A percentile compares a stretch with the other conserved stretches of the same genome.
These are phyloP conservation scores for Parasteatoda lunata DNA, from an alignment of 2,888 invertebrate species.

Conservation along the genomic window DNA sequence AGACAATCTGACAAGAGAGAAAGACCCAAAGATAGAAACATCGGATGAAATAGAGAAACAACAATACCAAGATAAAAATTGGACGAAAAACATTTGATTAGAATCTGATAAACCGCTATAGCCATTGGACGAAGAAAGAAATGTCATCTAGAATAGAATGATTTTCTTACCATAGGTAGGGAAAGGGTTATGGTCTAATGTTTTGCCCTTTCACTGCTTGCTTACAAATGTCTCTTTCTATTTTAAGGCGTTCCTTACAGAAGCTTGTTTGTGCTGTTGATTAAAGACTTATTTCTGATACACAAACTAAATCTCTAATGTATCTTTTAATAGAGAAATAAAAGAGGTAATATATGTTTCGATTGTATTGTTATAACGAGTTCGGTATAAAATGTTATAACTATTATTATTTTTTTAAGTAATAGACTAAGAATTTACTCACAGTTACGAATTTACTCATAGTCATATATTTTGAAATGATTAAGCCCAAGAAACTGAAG, in stretches of 20 bases:
- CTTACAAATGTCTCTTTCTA: constrained; percentile 32
- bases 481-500: no score
- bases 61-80: no score
- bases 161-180: constrained; percentile 42
- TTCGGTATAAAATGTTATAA: no score
- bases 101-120: constrained; percentile 56
- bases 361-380: neutral
- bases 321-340: constrained; percentile 43
- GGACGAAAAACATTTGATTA: constrained; percentile 46
- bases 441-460: no score
- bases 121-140: constrained; percentile 34
- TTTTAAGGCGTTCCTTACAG: constrained; percentile 9
- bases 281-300: constrained; percentile 40
- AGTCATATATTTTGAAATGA: no score
- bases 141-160: constrained; percentile 42
- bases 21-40: constrained; percentile 20
- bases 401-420: no score
- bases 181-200: constrained; percentile 17
- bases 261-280: constrained; percentile 15
- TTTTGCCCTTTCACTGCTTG: constrained; percentile 29
- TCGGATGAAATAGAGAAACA: neutral
- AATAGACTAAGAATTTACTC: no score
- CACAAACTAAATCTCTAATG: constrained; percentile 13
- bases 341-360: neutral
- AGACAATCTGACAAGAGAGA: constrained; percentile 45